These are phyloP conservation scores for Thalassoma bifasciatum DNA, from an alignment of 2,113 vertebrate species.

Conservation along the genomic window DNA sequence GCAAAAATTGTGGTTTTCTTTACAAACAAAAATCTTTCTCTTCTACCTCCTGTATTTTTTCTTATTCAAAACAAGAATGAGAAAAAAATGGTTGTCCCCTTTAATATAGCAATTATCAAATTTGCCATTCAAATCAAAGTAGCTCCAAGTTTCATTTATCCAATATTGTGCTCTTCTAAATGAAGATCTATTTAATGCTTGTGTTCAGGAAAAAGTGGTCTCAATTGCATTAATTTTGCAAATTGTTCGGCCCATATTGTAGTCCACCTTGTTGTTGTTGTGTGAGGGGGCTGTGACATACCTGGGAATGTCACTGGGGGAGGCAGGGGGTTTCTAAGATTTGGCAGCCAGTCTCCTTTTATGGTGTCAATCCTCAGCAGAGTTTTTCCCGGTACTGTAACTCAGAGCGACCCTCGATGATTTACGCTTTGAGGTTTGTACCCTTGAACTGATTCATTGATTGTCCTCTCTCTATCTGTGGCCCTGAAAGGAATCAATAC, in stretches of 20 bases:
- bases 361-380: slow-evolving; percentile 36
- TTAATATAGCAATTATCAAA: too few species aligned
- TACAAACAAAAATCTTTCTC: too few species aligned
- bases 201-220: too few species aligned
- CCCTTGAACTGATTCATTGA: slow-evolving; percentile 76
- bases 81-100: too few species aligned
- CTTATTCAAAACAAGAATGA: too few species aligned
- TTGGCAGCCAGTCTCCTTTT: slow-evolving; percentile 42
- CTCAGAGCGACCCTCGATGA: slow-evolving; percentile 41
- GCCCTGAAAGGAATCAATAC: slow-evolving; percentile 68
- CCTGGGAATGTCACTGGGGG: slow-evolving; percentile 70
- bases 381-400: slow-evolving; percentile 52
- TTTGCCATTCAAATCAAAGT: too few species aligned
- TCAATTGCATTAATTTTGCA: too few species aligned
- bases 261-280: slow-evolving; percentile 29
- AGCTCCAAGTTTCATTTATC: too few species aligned
- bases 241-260: slow-evolving; percentile 3
- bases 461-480: slow-evolving; percentile 50
- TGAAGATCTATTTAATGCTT: too few species aligned
- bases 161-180: too few species aligned
- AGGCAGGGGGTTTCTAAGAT: slow-evolving; percentile 44
- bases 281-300: slow-evolving; percentile 44
- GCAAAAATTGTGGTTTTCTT: too few species aligned
- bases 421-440: slow-evolving; percentile 63
- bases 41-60: too few species aligned